Base-by-base conservation (phyloP, 2,888 invertebrate species). In the Eulithis prunata region DNA sequence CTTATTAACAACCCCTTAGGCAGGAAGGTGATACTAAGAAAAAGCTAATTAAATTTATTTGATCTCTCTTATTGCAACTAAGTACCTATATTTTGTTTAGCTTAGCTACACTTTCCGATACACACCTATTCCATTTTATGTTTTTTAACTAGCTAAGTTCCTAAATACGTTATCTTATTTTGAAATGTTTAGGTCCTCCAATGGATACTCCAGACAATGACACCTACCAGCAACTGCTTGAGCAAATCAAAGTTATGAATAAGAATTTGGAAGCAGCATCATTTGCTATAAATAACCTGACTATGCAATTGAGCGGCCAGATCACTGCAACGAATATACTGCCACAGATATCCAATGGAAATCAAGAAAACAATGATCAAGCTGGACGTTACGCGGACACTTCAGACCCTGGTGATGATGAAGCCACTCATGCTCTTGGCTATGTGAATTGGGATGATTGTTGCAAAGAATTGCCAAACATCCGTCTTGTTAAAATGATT, bases 371-470 rank as follows among this genome's bases (percentile, higher is more conserved):
- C 4, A 28, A 28, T 6, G 21, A 3, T 3, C 4, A 28, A 10
- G 13, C 3, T 21, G 41, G 32, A 13, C 54, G 8, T 7, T 36
- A 4, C 10, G 14, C 2, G 13, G 52, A 14, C 45, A 14, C 28
- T 0, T 13, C 11, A 3, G 53, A 2, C 4, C 36, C 45, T 6
- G 12, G 38, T 41, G 54, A 54, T 41, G 54, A 54, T 4, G 13
- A 38, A 38, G 13, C 32, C 5, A 13, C 11, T 41, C 21, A 12
- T 21, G 36, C 7, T 11, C 7, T 56, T 0, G 62, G 62, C 49
- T 62, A 62, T 28, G n/a, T 62, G 32, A 62, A 62, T 13, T 62
- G 62, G 62, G 8, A 62, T 13, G 13, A 14, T 8, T 38, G 51
- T n/a, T 51, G 51, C 55, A 28, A 41, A 0, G 8, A 7, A 3